Base-by-base conservation (phyloP, 2,797 vertebrate genomes). In the Scolopax rusticola region DNA sequence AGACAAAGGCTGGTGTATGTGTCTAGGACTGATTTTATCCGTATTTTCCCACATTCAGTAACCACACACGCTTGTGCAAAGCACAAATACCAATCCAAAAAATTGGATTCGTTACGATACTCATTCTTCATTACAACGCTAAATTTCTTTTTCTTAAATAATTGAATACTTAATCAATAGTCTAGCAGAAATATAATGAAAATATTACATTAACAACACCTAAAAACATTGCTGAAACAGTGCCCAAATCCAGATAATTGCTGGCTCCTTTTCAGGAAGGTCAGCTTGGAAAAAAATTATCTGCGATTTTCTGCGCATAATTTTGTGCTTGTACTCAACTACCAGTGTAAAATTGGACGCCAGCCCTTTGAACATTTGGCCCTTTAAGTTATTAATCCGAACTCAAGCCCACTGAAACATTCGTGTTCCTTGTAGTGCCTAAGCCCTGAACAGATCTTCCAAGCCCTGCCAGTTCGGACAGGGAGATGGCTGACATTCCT, bases 191-290 rank as follows among this genome's bases (percentile, higher is more conserved):
- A 89, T 69, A 87, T 33, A 95, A 92, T 38, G 47, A 92, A 94
- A 96, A 95, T 85, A 93, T 25, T 92, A 73, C 65, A 92, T 84
- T 95, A 89, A 65, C 81, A 94, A 77, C 84, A 94, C 94, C 84
- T 92, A 93, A 94, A 97, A 97, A 56, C 82, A 87, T 15, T 75
- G 88, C 84, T 93, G 86, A 95, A 89, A 32, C 28, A 2, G 38
- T 65, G 94, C 84, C 88, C 84, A 93, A 89, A 74, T 36, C 43
- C 81, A 90, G 78, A 81, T 65, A 92, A 95, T 65, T 78, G 86
- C 78, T 97, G 93, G 90, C 92, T 94, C 57, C 47, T 84, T 94
- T 81, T 90, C 93, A 92, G 78, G 77, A 84, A 89, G 84, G 81
- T 97, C 90, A 32, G 61, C 79, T 92, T 65, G 61, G 78, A 59